Evolutionary conservation across 2,888 invertebrate species (phyloP).

Genomic region (Platycheirus rosarum): DNA sequence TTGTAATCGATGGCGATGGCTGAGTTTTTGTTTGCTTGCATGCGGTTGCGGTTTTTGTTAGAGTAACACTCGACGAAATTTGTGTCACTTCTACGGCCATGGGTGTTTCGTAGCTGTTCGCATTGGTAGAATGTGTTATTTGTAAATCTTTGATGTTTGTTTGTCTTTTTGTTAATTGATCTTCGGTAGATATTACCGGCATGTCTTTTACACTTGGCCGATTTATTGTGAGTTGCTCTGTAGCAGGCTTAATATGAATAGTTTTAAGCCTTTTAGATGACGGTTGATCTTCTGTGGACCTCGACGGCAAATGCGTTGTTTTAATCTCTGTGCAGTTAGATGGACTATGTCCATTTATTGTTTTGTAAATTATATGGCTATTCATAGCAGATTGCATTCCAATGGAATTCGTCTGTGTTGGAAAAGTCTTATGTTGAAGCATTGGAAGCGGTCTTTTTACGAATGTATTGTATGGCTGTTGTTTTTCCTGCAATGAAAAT

Average conservation of each 20-base stretch:
- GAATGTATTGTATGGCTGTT: not conserved
- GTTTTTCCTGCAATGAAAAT: conserved; percentile 44
- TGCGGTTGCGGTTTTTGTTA: conserved; percentile 42
- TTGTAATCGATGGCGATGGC: conserved; percentile 56
- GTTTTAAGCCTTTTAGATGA: not conserved
- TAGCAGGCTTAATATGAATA: too few relatives aligned
- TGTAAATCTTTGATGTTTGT: conserved; percentile 39
- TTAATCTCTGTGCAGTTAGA: conserved; percentile 27
- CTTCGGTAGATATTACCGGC: not conserved
- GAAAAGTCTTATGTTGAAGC: conserved; percentile 23
- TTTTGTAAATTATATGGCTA: conserved; percentile 39
- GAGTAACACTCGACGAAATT: conserved; percentile 66
- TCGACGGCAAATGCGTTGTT: conserved; percentile 5
- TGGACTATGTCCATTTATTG: conserved; percentile 35
- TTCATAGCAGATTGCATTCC: conserved; percentile 11
- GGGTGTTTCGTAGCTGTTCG: conserved; percentile 11
- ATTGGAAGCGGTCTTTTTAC: conserved; percentile 40
- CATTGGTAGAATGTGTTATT: conserved; percentile 22
- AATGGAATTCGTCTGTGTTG: not conserved
- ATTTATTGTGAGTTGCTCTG: not conserved
- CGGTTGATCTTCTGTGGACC: not conserved
- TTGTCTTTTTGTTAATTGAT: conserved; percentile 1
- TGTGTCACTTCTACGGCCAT: conserved; percentile 51
- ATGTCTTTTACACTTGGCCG: conserved; percentile 17
- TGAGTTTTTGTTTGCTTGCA: conserved; percentile 43